phyloP scores from a whole-genome alignment of 2,797 vertebrate genomes.

The Martes flavigula region DNA sequence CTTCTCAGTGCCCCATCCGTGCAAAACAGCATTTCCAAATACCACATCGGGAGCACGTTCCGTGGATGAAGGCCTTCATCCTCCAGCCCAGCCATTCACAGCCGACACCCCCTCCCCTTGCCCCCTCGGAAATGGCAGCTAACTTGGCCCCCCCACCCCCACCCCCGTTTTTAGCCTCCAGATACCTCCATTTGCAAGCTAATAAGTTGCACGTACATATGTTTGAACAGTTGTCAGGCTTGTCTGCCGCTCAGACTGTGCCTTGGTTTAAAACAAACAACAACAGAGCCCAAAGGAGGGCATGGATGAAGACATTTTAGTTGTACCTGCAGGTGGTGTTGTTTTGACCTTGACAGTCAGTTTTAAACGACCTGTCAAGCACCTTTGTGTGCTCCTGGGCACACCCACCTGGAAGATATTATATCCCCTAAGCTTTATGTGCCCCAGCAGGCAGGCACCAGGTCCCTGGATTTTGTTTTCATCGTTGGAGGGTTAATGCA shows the following conservation, averaged over 20 bases:
- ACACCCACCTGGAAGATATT: constrained; percentile 77
- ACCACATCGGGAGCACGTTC: not conserved
- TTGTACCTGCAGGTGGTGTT: constrained; percentile 62
- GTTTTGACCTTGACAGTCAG: constrained; percentile 76
- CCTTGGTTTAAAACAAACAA: constrained; percentile 72
- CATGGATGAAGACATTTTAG: constrained; percentile 47
- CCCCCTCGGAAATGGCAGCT: not conserved
- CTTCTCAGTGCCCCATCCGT: not conserved
- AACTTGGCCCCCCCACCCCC: not conserved
- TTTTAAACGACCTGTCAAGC: constrained; percentile 73
- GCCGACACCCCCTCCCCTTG: not conserved
- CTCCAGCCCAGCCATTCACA: not conserved
- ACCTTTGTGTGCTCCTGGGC: constrained; percentile 68
- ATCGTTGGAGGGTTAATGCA: constrained; percentile 47
- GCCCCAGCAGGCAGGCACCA: constrained; percentile 59
- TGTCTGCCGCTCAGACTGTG: constrained; percentile 57
- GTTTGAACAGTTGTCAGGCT: constrained; percentile 72
- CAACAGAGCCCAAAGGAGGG: not conserved
- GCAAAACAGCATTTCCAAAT: not conserved
- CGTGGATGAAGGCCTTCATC: not conserved
- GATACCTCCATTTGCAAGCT: constrained; percentile 51
- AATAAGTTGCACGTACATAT: constrained; percentile 42
- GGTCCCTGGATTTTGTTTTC: constrained; percentile 65
- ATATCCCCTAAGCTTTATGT: constrained; percentile 39
- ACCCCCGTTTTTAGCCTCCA: constrained; percentile 29